A percentile compares a stretch with the other conserved stretches of the same genome.
phyloP scores from a whole-genome alignment of 2,888 invertebrate species.

The Phasia obesa region DNA sequence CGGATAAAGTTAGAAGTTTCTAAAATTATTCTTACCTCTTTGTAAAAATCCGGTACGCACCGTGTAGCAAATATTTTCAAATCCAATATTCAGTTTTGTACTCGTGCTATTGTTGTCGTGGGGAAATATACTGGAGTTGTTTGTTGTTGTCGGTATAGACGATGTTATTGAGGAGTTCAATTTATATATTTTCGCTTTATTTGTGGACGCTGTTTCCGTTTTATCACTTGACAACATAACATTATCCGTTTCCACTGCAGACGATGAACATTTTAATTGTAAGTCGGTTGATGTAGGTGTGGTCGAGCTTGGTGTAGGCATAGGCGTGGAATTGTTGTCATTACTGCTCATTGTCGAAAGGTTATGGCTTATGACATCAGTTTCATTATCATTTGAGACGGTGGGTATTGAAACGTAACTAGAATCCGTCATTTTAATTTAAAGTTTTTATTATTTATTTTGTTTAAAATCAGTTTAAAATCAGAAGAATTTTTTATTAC shows the following conservation, averaged over 20 bases:
- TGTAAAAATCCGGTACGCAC: constrained; percentile 78
- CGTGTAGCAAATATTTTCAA: constrained; percentile 78
- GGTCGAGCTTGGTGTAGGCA: too few species aligned
- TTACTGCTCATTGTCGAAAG: constrained; percentile 49
- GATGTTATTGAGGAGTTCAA: too few species aligned
- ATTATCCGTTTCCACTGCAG: constrained; percentile 47
- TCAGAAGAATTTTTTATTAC: too few species aligned
- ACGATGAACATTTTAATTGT: constrained; percentile 61
- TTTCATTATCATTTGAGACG: constrained; percentile 19
- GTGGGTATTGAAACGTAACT: constrained; percentile 24
- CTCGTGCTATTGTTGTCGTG: constrained; percentile 76
- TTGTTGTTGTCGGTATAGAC: constrained; percentile 50
- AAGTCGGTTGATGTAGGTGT: too few species aligned
- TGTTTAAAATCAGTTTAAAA: neutral
- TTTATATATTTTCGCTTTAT: too few species aligned
- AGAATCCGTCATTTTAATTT: constrained; percentile 38
- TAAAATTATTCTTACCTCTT: constrained; percentile 76
- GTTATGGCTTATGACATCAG: constrained; percentile 55
- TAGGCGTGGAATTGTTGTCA: constrained; percentile 25
- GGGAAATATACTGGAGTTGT: constrained; percentile 72
- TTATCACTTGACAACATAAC: constrained; percentile 40
- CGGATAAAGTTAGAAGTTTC: too few species aligned
- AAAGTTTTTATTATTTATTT: neutral
- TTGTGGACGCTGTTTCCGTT: constrained; percentile 17
- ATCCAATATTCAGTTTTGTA: constrained; percentile 78